Conservation (phyloP, 2,113 vertebrate species). For the Sceloporus undulatus region DNA sequence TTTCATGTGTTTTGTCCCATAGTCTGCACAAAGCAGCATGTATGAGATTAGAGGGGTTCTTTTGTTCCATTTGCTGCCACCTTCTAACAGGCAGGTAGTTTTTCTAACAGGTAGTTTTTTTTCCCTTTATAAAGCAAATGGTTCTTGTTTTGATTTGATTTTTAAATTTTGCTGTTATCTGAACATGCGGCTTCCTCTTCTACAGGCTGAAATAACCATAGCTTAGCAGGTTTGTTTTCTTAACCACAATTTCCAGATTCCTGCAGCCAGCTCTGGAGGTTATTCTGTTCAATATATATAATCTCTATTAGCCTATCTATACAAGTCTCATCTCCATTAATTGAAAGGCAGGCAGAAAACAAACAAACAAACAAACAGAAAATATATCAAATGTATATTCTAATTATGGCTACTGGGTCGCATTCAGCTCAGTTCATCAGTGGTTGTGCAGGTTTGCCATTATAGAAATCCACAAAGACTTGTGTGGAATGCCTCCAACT, state of each 20-base stretch:
- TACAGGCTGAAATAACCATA: not conserved
- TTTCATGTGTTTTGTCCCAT: not conserved
- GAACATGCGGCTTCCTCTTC: not conserved
- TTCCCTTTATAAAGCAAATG: too few species aligned
- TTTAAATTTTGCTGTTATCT: not conserved
- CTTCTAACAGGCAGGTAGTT: not conserved
- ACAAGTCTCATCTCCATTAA: not conserved
- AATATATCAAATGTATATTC: not conserved
- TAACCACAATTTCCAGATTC: too few species aligned
- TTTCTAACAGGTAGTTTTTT: not conserved
- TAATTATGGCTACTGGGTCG: not conserved
- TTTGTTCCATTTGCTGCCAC: not conserved
- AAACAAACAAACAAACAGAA: too few species aligned
- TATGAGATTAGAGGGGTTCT: too few species aligned
- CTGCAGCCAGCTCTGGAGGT: too few species aligned
- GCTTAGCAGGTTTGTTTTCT: too few species aligned
- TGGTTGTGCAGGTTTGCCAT: not conserved
- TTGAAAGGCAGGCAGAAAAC: too few species aligned
- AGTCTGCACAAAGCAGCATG: too few species aligned
- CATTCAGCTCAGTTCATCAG: not conserved
- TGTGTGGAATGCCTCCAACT: not conserved
- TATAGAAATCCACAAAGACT: not conserved
- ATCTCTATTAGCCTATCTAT: not conserved
- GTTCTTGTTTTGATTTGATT: not conserved
- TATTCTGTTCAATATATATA: not conserved